phyloP scores from a whole-genome alignment of 1,140 invertebrate species.

The Orius insidiosus region DNA sequence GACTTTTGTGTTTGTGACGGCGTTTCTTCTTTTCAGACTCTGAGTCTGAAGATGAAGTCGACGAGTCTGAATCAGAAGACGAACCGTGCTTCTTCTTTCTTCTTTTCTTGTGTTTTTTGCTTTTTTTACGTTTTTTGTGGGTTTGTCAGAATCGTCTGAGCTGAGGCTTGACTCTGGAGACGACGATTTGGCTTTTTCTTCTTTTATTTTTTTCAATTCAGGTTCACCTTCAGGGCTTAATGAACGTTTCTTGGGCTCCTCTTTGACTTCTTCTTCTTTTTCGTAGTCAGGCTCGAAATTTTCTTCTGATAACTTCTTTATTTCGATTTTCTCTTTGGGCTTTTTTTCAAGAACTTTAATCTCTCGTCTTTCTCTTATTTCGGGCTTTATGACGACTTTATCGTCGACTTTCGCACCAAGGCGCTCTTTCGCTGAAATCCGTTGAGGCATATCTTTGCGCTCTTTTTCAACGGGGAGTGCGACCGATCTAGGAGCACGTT shows the following conservation, averaged over 20 bases:
- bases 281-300: slow-evolving; percentile 6
- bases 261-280: slow-evolving; percentile 15
- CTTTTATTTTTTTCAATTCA: slow-evolving; percentile 12
- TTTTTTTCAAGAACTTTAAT: slow-evolving; percentile 8
- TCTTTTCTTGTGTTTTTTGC: slow-evolving; percentile 17
- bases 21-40: slow-evolving; percentile 19
- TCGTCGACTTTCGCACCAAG: slow-evolving; percentile 22
- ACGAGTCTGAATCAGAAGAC: slow-evolving; percentile 20
- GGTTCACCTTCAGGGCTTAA: slow-evolving; percentile 9
- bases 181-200: not conserved
- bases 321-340: slow-evolving; percentile 5
- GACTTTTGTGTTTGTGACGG: slow-evolving; percentile 19
- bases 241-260: slow-evolving; percentile 9
- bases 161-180: slow-evolving; percentile 9
- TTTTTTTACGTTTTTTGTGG: slow-evolving; percentile 19
- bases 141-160: slow-evolving; percentile 14
- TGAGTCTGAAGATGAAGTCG: slow-evolving; percentile 16
- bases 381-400: slow-evolving; percentile 13
- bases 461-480: slow-evolving; percentile 2
- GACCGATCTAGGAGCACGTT: not conserved
- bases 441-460: slow-evolving; percentile 5
- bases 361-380: slow-evolving; percentile 1
- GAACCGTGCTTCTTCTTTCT: slow-evolving; percentile 17
- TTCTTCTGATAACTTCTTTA: slow-evolving; percentile 8
- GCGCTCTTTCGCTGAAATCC: slow-evolving; percentile 22